Percentiles rank a stretch among this genome's conserved stretches.
phyloP scores from a whole-genome alignment of 2,888 invertebrate species.

The Campoletis raptor region DNA sequence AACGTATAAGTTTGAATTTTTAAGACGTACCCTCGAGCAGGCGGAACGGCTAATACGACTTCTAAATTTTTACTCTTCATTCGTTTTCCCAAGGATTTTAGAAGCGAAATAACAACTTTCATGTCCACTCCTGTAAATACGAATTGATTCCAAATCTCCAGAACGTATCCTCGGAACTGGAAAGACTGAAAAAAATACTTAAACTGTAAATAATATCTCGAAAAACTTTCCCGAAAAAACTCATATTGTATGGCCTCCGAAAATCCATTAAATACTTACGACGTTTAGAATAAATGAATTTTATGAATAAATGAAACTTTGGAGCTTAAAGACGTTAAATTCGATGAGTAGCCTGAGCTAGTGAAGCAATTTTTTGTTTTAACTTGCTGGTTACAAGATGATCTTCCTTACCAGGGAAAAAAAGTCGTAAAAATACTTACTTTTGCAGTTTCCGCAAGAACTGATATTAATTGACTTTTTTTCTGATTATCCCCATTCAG shows the following conservation, averaged over 20 bases:
- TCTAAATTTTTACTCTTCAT: conserved; percentile 85
- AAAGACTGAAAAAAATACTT: conserved; percentile 90
- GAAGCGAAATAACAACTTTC: conserved; percentile 87
- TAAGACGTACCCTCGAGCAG: conserved; percentile 87
- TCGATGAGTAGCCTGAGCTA: no score
- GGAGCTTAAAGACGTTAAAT: no score
- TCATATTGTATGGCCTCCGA: no score
- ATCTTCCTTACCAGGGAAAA: no score
- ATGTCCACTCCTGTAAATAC: conserved; percentile 87
- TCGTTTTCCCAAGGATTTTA: conserved; percentile 88
- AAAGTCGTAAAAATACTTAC: conserved; percentile 70
- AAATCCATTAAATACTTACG: no score
- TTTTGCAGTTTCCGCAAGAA: conserved; percentile 87
- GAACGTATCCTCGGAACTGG: conserved; percentile 94
- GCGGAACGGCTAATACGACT: conserved; percentile 93
- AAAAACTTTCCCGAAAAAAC: no score
- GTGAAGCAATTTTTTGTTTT: no score
- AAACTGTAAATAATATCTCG: conserved; percentile 87
- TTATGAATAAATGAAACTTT: no score
- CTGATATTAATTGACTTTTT: conserved; percentile 89
- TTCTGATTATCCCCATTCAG: conserved; percentile 90
- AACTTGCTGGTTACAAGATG: no score
- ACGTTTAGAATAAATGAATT: no score
- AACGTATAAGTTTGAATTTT: no score
- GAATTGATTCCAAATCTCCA: conserved; percentile 96